These are phyloP conservation scores for Lordiphosa collinella DNA, from an alignment of 1,140 invertebrate genomes.

Conservation along the genomic window DNA sequence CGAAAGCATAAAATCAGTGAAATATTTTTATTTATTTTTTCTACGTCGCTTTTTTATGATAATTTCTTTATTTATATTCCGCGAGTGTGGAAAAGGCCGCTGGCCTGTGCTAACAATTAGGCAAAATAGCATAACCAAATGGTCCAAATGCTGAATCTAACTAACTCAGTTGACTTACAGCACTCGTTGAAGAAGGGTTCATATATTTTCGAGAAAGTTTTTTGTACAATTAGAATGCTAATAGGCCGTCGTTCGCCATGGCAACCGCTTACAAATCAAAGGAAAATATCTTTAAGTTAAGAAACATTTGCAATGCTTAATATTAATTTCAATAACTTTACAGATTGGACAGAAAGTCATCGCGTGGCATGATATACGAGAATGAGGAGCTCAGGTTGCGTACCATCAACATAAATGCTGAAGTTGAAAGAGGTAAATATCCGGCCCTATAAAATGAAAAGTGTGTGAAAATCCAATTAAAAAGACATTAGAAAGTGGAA, in stretches of 20 bases:
- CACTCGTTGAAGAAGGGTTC: constrained; percentile 57
- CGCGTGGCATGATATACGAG: constrained; percentile 92
- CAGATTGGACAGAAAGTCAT: constrained; percentile 90
- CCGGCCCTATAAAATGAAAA: constrained; percentile 29
- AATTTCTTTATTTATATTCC: constrained; percentile 62
- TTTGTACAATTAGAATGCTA: too few species aligned
- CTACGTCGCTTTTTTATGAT: constrained; percentile 59
- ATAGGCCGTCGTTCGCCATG: constrained; percentile 56
- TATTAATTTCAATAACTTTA: constrained; percentile 29
- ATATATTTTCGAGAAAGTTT: constrained; percentile 9
- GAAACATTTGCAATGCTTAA: background rate
- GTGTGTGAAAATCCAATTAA: constrained; percentile 53
- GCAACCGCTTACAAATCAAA: constrained; percentile 53
- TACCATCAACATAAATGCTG: constrained; percentile 95
- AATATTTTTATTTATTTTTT: constrained; percentile 71
- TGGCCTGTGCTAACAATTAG: constrained; percentile 48
- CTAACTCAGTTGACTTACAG: constrained; percentile 75
- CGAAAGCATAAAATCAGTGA: constrained; percentile 31
- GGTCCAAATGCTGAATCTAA: constrained; percentile 42
- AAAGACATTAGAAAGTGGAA: constrained; percentile 52
- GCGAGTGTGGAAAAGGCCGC: constrained; percentile 64
- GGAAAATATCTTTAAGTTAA: constrained; percentile 21
- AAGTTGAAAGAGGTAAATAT: constrained; percentile 90
- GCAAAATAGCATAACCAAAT: constrained; percentile 22
- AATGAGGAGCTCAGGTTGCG: constrained; percentile 94